A percentile compares a stretch with the other conserved stretches of the same genome.
Evolutionary conservation across 2,888 invertebrate genomes (phyloP).

Genomic region (Bellardia bayeri): DNA sequence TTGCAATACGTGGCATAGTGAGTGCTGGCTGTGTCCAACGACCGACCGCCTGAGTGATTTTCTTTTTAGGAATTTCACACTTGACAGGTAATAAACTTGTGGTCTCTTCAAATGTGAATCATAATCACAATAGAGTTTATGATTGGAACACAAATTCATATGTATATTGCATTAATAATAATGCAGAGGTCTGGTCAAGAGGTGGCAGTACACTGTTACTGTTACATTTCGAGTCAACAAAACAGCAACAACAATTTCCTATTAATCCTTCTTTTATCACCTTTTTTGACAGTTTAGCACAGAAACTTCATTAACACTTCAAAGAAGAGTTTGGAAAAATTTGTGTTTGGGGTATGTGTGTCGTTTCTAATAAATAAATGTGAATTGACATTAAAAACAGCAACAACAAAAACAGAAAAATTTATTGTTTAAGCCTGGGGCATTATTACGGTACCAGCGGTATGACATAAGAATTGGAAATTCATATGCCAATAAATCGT

Average conservation of each 20-base stretch:
- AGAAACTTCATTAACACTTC: conserved; percentile 65
- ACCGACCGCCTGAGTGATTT: conserved; percentile 64
- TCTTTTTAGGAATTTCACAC: conserved; percentile 65
- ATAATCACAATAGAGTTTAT: conserved; percentile 70
- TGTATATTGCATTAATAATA: conserved; percentile 41
- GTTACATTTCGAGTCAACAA: neutral
- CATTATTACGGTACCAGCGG: conserved; percentile 31
- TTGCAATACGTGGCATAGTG: conserved; percentile 58
- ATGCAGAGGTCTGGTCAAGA: neutral
- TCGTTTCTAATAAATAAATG: conserved; percentile 20
- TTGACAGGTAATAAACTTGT: conserved; percentile 72
- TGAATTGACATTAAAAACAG: conserved; percentile 37
- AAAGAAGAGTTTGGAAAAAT: neutral
- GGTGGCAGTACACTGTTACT: conserved; percentile 5
- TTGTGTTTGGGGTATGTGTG: neutral
- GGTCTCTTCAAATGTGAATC: conserved; percentile 70
- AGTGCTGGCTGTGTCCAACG: conserved; percentile 46
- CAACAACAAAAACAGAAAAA: neutral
- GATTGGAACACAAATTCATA: conserved; percentile 37
- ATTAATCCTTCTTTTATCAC: conserved; percentile 55
- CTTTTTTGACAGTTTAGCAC: conserved; percentile 54
- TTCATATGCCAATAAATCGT: conserved; percentile 29
- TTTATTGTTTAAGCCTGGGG: conserved; percentile 20
- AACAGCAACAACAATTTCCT: conserved; percentile 21
- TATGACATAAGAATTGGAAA: conserved; percentile 18